Conservation (phyloP, 2,113 vertebrate species). For the Loxodonta africana region DNA sequence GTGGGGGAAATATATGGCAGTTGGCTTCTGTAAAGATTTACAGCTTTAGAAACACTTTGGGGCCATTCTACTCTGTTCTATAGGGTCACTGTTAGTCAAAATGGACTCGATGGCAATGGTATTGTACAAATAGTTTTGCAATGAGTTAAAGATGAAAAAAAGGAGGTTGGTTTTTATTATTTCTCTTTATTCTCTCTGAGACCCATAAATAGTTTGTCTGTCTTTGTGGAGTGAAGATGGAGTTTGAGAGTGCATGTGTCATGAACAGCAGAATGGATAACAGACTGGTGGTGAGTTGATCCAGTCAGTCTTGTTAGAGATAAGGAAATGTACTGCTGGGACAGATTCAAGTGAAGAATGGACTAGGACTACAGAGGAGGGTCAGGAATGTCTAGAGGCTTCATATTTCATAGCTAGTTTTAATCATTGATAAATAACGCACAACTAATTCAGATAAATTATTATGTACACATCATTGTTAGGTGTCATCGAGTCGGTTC, state of each 20-base stretch:
- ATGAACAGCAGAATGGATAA: not conserved
- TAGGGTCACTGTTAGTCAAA: not conserved
- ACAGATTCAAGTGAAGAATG: not conserved
- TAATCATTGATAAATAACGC: not conserved
- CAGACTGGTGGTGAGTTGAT: not conserved
- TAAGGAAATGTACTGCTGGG: not conserved
- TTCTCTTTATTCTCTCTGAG: not conserved
- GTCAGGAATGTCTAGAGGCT: not conserved
- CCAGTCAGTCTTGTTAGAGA: not conserved
- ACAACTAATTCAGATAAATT: not conserved
- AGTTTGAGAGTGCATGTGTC: not conserved
- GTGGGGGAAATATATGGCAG: no score
- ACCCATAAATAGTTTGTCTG: not conserved
- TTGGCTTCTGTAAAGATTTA: no score
- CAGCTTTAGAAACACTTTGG: no score
- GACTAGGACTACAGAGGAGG: not conserved
- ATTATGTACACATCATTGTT: not conserved
- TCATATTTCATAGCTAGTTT: not conserved
- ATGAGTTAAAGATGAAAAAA: not conserved
- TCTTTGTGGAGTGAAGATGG: not conserved
- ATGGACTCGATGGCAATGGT: no score
- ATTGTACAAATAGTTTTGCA: not conserved
- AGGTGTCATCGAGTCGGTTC: not conserved
- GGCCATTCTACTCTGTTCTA: no score
- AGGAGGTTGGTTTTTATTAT: not conserved